A percentile compares a stretch with the other conserved stretches of the same genome.
These are phyloP conservation scores for Anneissia japonica DNA, from an alignment of 35 echinoderm and acorn worm genomes.

Conservation along the genomic window DNA sequence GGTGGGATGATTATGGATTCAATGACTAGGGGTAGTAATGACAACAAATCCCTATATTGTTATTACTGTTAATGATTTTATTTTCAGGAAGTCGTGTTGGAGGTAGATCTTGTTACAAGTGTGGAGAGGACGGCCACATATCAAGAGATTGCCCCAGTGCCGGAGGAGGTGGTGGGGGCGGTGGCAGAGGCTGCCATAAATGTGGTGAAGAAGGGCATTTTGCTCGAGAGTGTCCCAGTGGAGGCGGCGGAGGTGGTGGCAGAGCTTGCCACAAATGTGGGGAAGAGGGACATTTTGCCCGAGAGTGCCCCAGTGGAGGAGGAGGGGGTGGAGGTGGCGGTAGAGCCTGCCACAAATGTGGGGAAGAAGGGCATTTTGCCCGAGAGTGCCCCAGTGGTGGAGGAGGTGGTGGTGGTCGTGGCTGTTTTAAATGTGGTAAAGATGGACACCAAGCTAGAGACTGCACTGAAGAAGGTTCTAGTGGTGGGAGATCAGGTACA, in stretches of 20 bases:
- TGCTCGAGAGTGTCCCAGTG: constrained; percentile 33
- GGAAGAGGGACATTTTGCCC: constrained; percentile 9
- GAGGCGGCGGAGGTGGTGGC: constrained; percentile 31
- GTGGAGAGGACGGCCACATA: constrained; percentile 64
- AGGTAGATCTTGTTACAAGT: constrained; percentile 24
- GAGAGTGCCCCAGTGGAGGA: constrained; percentile 13
- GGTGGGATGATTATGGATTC: too few species aligned
- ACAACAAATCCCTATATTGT: too few species aligned
- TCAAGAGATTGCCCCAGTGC: constrained; percentile 49
- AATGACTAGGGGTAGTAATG: too few species aligned
- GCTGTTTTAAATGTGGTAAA: constrained; percentile 7
- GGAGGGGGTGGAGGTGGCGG: constrained; percentile 19
- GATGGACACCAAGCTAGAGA: constrained; percentile 20
- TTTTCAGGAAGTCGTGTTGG: constrained; percentile 23
- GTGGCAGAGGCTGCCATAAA: constrained; percentile 32
- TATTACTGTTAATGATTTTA: too few species aligned
- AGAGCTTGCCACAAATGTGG: constrained; percentile 49
- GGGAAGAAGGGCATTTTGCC: constrained; percentile 43
- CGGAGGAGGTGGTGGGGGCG: background rate
- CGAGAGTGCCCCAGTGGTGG: constrained; percentile 58
- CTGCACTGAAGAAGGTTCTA: background rate
- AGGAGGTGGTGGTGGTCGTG: constrained; percentile 9
- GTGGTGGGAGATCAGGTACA: background rate
- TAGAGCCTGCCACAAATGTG: background rate
- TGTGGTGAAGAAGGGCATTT: constrained; percentile 47